Evolutionary conservation across 2,888 invertebrate species (phyloP), one percentile per base, ranked within the genome.

Genomic region (Parascotia fuliginaria): DNA sequence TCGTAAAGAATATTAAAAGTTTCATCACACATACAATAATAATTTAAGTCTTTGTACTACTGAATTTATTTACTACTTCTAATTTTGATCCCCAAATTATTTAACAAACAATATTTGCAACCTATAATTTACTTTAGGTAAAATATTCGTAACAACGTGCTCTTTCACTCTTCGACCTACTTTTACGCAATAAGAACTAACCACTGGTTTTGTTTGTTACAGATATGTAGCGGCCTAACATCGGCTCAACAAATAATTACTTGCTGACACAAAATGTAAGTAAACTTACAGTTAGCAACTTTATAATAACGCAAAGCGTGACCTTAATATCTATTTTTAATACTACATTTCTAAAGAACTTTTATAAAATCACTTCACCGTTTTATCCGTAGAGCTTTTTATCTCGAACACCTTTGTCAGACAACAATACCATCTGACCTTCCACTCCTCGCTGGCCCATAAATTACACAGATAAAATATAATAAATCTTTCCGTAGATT

Each of bases 201-300:
- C 31, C 12, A 32, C n/a, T 4, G 11, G 11, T 34, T 43, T 3
- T 40, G n/a, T 27, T 65, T 63, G 63, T 67, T 67, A n/a, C 63
- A 68, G 70, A 42, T 65, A 22, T 37, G 3, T 32, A 1, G n/a
- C 37, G 12, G 34, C 6, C 29, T 12, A 32, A 13, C 16, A 15
- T 9, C 24, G 27, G 40, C 36, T 58, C 44, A 41, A 4, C 31
- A 43, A 53, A 34, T 63, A 55, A 59, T 48, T 49, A 44, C 48
- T 50, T 36, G 33, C 24, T 32, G 41, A 50, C 52, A 53, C 60
- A 71, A 61, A 55, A 73, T 73, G 73, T 73, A 48, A 73, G 71
- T 62, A 33, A 13, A 9, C 7, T 39, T 7, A 4, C 9, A 3
- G 3, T 3, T 12, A 28, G n/a, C n/a, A 4, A 15, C 27, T 27